phyloP scores from a whole-genome alignment of 2,888 invertebrate genomes.

The Heliconius ethilla region DNA sequence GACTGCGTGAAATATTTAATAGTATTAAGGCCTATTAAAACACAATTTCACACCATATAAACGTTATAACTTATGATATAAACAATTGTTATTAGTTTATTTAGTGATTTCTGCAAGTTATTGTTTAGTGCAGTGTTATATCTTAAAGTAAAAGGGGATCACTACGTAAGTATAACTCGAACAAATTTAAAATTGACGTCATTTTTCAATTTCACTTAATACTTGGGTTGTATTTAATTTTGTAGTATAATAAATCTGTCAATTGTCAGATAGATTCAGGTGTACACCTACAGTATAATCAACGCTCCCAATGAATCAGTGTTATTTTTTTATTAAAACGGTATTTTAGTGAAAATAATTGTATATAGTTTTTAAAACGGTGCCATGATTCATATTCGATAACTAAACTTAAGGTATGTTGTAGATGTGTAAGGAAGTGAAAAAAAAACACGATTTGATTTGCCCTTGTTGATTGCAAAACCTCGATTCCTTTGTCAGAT shows the following conservation, averaged over 20 bases:
- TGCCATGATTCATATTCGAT: conserved; percentile 64
- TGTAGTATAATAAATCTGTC: conserved; percentile 58
- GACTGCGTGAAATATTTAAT: conserved; percentile 63
- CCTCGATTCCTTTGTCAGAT: conserved; percentile 75
- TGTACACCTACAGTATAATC: conserved; percentile 50
- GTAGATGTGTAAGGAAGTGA: conserved; percentile 48
- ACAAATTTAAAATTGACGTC: conserved; percentile 53
- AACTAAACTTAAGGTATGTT: conserved; percentile 55
- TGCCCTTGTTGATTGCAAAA: conserved; percentile 75
- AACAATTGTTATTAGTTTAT: conserved; percentile 52
- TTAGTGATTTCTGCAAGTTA: conserved; percentile 55
- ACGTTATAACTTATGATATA: conserved; percentile 50
- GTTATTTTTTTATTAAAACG: conserved; percentile 64
- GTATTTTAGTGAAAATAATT: conserved; percentile 58
- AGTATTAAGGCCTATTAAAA: conserved; percentile 58
- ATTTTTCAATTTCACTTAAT: conserved; percentile 38
- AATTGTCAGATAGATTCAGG: conserved; percentile 52
- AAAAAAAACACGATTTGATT: conserved; percentile 70
- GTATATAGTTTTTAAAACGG: conserved; percentile 58
- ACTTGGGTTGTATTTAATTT: conserved; percentile 48
- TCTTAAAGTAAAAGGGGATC: conserved; percentile 71
- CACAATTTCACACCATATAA: conserved; percentile 54
- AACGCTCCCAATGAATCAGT: conserved; percentile 58
- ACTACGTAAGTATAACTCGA: conserved; percentile 76
- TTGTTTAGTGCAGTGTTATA: conserved; percentile 61